Conservation (phyloP, 1,140 invertebrate genomes). For the Heliconius hermathena region DNA sequence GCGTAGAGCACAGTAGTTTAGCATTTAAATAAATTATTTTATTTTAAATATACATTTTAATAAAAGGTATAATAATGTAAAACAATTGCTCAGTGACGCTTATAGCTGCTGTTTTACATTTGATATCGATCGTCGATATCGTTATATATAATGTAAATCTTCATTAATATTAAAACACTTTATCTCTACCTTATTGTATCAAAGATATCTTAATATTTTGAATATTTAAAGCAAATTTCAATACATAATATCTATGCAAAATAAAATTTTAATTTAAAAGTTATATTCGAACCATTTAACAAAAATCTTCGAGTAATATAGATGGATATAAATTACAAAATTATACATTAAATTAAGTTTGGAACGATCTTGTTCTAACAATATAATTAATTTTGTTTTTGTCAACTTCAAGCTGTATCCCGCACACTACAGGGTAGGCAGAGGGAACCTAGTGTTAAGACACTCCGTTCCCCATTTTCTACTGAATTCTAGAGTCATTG, state of each 20-base stretch:
- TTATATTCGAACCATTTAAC: neutral
- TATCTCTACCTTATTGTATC: neutral
- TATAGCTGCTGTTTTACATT: neutral
- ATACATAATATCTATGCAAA: neutral
- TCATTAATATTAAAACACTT: neutral
- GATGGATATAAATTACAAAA: neutral
- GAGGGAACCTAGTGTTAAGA: too few species aligned
- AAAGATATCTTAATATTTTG: neutral
- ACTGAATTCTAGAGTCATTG: too few species aligned
- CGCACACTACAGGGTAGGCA: too few species aligned
- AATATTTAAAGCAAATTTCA: neutral
- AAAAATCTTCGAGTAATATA: neutral
- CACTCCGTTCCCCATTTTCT: too few species aligned
- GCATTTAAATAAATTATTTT: neutral
- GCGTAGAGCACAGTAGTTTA: neutral
- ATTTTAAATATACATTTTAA: neutral
- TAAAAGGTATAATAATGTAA: neutral
- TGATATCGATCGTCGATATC: neutral
- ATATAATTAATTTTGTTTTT: too few species aligned
- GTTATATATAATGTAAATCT: neutral
- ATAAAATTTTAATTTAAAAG: neutral
- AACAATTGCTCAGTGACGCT: neutral
- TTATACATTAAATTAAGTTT: neutral
- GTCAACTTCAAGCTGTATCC: too few species aligned
- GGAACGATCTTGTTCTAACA: too few species aligned